Evolutionary conservation across 1,140 invertebrate genomes (phyloP).

Genomic region (Hetaerina americana): DNA sequence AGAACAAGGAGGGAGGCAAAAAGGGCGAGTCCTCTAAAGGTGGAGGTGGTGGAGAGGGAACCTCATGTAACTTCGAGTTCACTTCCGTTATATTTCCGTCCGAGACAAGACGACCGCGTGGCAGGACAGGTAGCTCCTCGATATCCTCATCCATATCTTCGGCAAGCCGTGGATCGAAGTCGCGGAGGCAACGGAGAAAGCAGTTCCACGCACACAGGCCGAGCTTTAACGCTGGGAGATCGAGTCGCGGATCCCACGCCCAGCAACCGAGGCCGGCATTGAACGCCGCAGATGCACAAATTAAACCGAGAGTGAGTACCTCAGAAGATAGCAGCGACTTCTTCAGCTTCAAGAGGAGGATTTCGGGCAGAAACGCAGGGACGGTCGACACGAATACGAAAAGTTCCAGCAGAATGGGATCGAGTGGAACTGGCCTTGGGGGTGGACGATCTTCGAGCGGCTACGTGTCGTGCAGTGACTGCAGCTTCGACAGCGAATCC

Average conservation of each 20-base stretch:
- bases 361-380: not conserved
- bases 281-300: not conserved
- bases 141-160: not conserved
- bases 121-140: not conserved
- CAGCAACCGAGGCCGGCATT: not conserved
- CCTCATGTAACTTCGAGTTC: constrained; percentile 27
- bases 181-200: not conserved
- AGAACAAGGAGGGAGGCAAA: not conserved
- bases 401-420: constrained; percentile 42
- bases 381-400: constrained; percentile 35
- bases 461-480: constrained; percentile 76
- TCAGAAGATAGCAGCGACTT: constrained; percentile 52
- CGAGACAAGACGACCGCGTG: constrained; percentile 9
- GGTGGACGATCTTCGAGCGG: constrained; percentile 35
- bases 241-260: not conserved
- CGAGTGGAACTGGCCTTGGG: constrained; percentile 20
- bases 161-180: not conserved
- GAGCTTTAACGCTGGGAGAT: not conserved
- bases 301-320: constrained; percentile 22
- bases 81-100: constrained; percentile 38
- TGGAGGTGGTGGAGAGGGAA: not conserved
- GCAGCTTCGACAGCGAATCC: constrained; percentile 64
- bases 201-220: not conserved
- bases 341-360: constrained; percentile 28
- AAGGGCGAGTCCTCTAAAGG: not conserved